Evolutionary conservation across 2,888 invertebrate genomes (phyloP), one percentile per base, ranked within the genome.

Genomic region (Stegana nigrithorax): DNA sequence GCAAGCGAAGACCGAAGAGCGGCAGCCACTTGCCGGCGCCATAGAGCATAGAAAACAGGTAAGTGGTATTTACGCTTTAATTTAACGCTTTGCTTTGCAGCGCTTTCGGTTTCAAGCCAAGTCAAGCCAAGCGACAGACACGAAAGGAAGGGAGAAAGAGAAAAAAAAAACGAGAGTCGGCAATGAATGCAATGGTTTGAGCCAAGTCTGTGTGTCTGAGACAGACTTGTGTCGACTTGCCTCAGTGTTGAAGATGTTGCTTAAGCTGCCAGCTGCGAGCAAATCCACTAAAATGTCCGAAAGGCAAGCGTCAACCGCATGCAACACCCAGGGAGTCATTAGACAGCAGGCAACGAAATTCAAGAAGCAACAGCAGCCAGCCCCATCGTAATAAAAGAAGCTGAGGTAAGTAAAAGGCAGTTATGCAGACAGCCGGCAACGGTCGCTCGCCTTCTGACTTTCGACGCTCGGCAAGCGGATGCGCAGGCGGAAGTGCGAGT

Each of bases 51-150:
- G 60, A 64, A 61, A 32, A 5, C 32, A 2, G 32, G 70, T 81
- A 82, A 83, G 81, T 77, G 80, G 75, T 80, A 81, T 82, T 82
- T 78, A 78, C 78, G 73, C 75, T 82, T 78, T 82, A 81, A 82
- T 82, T 82, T 82, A 80, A 81, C 78, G 83, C 76, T 80, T 80
- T 82, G 78, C 73, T 71, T 65, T 59, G 64, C 51, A 53, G 29
- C 14, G 51, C 27, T 29, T 53, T 53, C 12, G 51, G 29, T 55
- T 55, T 36, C 21, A 55, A 23, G 47, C 25, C n/a, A n/a, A n/a
- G n/a, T n/a, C n/a, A n/a, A 47, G 47, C 21, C 45, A 45, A 19
- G n/a, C 10, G 36, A 21, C 10, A 47, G 12, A 21, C n/a, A 21
- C 25, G 10, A 47, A 23, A 36, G 36, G 10, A 36, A 10, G 25